phyloP scores from a whole-genome alignment of 2,797 vertebrate species.

The Rhinophrynus dorsalis region DNA sequence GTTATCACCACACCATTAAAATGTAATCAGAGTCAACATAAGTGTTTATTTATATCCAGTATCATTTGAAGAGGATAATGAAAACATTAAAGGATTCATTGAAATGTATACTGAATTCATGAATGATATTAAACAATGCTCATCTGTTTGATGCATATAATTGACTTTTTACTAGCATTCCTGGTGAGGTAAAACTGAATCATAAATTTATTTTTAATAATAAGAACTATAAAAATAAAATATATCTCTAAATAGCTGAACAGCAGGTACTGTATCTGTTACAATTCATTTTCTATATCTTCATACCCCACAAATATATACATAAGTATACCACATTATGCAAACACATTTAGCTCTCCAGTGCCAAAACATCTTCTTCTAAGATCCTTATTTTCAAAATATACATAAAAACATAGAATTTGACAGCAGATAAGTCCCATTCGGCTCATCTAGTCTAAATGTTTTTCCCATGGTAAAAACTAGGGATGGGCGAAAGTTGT shows the following conservation, averaged over 20 bases:
- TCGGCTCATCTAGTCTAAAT: no score
- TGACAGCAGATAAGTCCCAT: no score
- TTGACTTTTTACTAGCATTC: neutral
- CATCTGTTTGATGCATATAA: neutral
- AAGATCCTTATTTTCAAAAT: no score
- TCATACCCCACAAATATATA: neutral
- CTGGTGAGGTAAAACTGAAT: neutral
- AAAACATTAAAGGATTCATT: neutral
- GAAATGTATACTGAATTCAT: conserved; percentile 21
- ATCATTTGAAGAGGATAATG: neutral
- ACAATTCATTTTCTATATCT: neutral
- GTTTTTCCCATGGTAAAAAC: no score
- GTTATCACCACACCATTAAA: neutral
- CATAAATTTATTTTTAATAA: neutral
- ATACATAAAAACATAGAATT: no score
- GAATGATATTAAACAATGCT: conserved; percentile 8
- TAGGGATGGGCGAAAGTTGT: no score
- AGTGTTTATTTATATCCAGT: neutral
- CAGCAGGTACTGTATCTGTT: neutral
- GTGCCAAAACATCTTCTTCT: no score
- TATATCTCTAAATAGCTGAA: neutral
- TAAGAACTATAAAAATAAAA: conserved; percentile 16
- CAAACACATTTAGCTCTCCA: neutral
- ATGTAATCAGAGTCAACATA: neutral
- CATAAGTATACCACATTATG: neutral